Percentiles rank a stretch among this genome's conserved stretches.
Evolutionary conservation across 2,797 vertebrate genomes (phyloP).

Genomic region (Myripristis jacobus): DNA sequence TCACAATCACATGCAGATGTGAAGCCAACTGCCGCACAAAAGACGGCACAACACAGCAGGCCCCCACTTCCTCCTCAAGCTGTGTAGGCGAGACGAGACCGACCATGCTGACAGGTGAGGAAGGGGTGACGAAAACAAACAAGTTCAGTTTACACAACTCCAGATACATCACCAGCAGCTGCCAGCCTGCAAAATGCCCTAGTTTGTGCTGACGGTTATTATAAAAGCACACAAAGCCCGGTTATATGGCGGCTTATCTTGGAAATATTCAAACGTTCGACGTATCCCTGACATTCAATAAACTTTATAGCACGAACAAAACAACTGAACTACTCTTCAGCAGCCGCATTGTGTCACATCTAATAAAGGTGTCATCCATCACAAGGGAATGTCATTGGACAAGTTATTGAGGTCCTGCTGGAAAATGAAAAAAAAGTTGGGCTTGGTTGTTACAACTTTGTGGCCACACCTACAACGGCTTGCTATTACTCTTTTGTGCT

Average conservation of each 20-base stretch:
- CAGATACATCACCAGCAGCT: conserved; percentile 38
- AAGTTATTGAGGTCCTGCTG: conserved; percentile 48
- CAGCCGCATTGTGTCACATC: neutral
- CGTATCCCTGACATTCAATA: neutral
- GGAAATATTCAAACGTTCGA: conserved; percentile 48
- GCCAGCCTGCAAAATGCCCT: conserved; percentile 6
- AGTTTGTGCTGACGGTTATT: conserved; percentile 6
- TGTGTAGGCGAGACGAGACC: conserved; percentile 37
- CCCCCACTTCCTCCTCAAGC: conserved; percentile 42
- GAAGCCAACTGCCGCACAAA: conserved; percentile 58
- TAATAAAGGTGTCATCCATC: conserved; percentile 1
- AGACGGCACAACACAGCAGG: conserved; percentile 6
- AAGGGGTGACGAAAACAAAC: conserved; percentile 51
- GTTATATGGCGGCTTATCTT: conserved; percentile 32
- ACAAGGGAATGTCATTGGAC: conserved; percentile 60
- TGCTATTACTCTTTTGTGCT: conserved; percentile 30
- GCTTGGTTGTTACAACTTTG: conserved; percentile 17
- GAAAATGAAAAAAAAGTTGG: conserved; percentile 17
- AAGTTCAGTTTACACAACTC: conserved; percentile 44
- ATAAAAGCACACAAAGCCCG: conserved; percentile 23
- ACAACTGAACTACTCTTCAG: neutral
- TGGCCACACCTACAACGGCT: conserved; percentile 53
- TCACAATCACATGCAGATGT: conserved; percentile 67
- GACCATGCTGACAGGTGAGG: conserved; percentile 51
- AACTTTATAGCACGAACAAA: neutral